These are phyloP conservation scores for Acanthosepion esculentum DNA, from an alignment of 2,888 invertebrate genomes.

Conservation along the genomic window DNA sequence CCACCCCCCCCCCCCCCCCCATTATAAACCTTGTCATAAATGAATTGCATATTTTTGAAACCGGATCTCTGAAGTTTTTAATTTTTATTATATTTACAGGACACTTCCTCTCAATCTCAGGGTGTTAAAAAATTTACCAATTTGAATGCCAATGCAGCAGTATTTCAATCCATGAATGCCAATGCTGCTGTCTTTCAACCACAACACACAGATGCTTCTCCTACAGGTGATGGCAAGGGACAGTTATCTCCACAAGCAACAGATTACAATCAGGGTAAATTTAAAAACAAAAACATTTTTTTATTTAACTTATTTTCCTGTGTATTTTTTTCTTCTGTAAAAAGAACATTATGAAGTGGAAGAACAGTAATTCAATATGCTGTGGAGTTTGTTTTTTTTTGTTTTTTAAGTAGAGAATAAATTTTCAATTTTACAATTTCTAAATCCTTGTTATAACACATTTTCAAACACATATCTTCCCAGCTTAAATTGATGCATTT, in stretches of 20 bases:
- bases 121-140: constrained; percentile 69
- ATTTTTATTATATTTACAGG: background rate
- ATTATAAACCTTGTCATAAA: background rate
- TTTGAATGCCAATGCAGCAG: constrained; percentile 73
- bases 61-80: background rate
- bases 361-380: too few species aligned
- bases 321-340: too few species aligned
- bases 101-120: constrained; percentile 51
- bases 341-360: too few species aligned
- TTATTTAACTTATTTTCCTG: too few species aligned
- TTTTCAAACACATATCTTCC: too few species aligned
- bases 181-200: constrained; percentile 43
- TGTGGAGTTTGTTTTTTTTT: too few species aligned
- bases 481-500: too few species aligned
- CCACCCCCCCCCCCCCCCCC: too few species aligned
- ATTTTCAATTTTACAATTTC: too few species aligned
- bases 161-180: constrained; percentile 68
- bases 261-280: constrained; percentile 52
- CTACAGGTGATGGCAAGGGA: constrained; percentile 51
- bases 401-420: too few species aligned
- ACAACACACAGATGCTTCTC: constrained; percentile 54
- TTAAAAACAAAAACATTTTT: background rate
- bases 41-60: background rate
- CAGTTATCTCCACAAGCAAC: constrained; percentile 51
- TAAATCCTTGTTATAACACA: too few species aligned